Percentiles rank a stretch among this genome's conserved stretches.
Conservation (phyloP, 2,797 vertebrate genomes). For the Ctenopoma kingsleyae region DNA sequence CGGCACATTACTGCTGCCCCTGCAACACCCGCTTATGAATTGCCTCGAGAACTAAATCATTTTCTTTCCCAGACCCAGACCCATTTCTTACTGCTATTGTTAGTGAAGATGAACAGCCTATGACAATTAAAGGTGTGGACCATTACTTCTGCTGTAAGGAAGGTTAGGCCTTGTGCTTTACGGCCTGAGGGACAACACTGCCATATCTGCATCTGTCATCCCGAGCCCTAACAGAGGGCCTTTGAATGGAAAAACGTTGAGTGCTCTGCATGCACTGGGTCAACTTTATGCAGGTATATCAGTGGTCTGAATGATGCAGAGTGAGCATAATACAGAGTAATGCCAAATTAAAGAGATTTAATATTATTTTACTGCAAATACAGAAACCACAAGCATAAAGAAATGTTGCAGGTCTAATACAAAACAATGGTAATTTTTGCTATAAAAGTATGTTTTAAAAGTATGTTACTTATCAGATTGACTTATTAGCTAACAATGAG, state of each 20-base stretch:
- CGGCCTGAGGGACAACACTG: constrained; percentile 74
- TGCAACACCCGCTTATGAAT: constrained; percentile 72
- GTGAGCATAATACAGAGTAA: constrained; percentile 24
- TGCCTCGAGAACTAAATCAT: constrained; percentile 81
- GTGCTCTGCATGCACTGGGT: constrained; percentile 36
- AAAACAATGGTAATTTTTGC: constrained; percentile 3
- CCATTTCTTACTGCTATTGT: constrained; percentile 85
- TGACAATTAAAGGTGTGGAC: constrained; percentile 87
- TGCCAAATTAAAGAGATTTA: too few species aligned
- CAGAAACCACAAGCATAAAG: constrained; percentile 2
- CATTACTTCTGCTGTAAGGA: constrained; percentile 85
- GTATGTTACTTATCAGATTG: too few species aligned
- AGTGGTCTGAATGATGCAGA: constrained; percentile 16
- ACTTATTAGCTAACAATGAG: too few species aligned
- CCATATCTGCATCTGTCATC: constrained; percentile 75
- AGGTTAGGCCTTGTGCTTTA: constrained; percentile 79
- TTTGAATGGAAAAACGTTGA: constrained; percentile 66
- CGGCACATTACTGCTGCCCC: constrained; percentile 71
- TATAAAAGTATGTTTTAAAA: neutral
- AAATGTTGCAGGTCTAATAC: neutral
- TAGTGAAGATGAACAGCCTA: constrained; percentile 86
- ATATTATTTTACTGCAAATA: neutral
- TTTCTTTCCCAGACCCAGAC: constrained; percentile 80
- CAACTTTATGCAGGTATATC: constrained; percentile 33
- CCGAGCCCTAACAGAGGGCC: constrained; percentile 70